A percentile compares a stretch with the other conserved stretches of the same genome.
phyloP scores from a whole-genome alignment of 1,140 invertebrate genomes.

The Aphis gossypii region DNA sequence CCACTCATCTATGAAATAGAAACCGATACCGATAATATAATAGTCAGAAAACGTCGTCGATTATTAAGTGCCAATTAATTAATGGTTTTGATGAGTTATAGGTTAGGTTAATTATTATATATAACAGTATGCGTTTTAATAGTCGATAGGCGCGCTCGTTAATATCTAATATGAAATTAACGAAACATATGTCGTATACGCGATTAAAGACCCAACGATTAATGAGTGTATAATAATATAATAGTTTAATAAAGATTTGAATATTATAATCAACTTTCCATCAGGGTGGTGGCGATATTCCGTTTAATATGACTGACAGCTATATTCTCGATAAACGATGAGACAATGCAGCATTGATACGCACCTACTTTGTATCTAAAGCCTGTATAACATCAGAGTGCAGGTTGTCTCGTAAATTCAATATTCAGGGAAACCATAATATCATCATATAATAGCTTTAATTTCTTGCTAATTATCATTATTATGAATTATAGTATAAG shows the following conservation, averaged over 20 bases:
- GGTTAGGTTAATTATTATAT: constrained; percentile 39
- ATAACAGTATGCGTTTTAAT: constrained; percentile 26
- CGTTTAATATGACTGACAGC: not conserved
- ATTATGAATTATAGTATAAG: too few species aligned
- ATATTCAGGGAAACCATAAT: too few species aligned
- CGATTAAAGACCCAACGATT: constrained; percentile 15
- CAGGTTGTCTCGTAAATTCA: not conserved
- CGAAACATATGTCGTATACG: not conserved
- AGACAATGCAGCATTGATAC: not conserved
- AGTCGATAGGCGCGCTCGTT: not conserved
- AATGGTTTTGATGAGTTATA: constrained; percentile 21
- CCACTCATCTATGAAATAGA: not conserved
- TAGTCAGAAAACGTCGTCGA: not conserved
- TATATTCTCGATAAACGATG: not conserved
- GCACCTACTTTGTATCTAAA: not conserved
- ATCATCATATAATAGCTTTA: too few species aligned
- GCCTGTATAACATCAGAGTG: not conserved
- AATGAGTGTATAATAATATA: not conserved
- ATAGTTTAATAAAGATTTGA: not conserved
- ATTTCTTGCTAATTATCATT: too few species aligned
- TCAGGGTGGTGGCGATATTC: not conserved
- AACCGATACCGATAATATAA: constrained; percentile 19
- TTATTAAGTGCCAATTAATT: constrained; percentile 43
- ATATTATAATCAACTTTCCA: not conserved
- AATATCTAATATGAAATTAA: not conserved